These are phyloP conservation scores for Coboldia fuscipes DNA, from an alignment of 1,140 invertebrate species.

Conservation along the genomic window DNA sequence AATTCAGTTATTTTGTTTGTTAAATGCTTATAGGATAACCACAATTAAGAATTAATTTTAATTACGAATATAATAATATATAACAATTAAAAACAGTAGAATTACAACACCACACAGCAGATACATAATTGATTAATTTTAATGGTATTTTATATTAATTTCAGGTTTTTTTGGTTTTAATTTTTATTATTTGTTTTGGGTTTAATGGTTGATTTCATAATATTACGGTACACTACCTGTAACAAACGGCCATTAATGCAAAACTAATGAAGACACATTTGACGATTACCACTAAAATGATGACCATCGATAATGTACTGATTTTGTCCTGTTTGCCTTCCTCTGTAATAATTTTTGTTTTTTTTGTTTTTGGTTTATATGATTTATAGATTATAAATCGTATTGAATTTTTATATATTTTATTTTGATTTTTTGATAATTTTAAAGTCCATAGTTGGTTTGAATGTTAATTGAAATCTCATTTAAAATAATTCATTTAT, in stretches of 20 bases:
- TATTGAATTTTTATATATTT: background rate
- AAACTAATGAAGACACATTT: slow-evolving; percentile 86
- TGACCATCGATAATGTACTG: slow-evolving; percentile 73
- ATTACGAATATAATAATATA: too few relatives aligned
- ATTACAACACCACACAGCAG: background rate
- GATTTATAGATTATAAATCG: background rate
- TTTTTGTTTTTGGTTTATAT: background rate
- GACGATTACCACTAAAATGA: slow-evolving; percentile 78
- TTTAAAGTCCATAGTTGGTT: too few relatives aligned
- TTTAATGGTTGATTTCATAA: background rate
- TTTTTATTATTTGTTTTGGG: too few relatives aligned
- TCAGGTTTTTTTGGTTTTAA: too few relatives aligned
- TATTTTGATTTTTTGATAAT: background rate
- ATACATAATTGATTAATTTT: background rate
- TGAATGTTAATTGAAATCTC: too few relatives aligned
- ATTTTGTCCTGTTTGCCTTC: slow-evolving; percentile 49
- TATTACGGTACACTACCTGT: slow-evolving; percentile 57
- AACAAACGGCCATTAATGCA: slow-evolving; percentile 83
- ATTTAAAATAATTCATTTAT: too few relatives aligned
- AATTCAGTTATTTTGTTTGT: too few relatives aligned
- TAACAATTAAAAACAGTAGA: background rate
- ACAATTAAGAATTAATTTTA: too few relatives aligned
- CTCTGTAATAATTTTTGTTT: slow-evolving; percentile 30
- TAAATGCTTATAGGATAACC: too few relatives aligned
- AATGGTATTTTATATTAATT: too few relatives aligned